Conservation (phyloP, 2,888 invertebrate species). For the Labia minor region DNA sequence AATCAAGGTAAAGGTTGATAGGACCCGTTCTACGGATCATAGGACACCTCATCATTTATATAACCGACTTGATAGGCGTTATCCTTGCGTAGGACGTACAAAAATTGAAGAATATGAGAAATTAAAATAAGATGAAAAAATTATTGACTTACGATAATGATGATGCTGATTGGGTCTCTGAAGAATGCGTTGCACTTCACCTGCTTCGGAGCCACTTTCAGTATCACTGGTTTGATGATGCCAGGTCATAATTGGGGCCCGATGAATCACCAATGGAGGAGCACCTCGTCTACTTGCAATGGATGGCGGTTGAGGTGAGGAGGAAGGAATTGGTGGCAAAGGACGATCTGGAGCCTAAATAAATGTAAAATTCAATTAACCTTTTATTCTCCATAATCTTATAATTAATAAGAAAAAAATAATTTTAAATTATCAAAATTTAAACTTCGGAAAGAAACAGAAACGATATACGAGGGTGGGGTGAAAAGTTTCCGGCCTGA, state of each 20-base stretch:
- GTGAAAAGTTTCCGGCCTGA: too few relatives aligned
- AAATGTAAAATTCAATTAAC: background rate
- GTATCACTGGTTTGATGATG: slow-evolving; percentile 38
- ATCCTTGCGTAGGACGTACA: too few relatives aligned
- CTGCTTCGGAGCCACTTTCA: slow-evolving; percentile 61
- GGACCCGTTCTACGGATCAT: too few relatives aligned
- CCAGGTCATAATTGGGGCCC: background rate
- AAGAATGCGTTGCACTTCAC: slow-evolving; percentile 56
- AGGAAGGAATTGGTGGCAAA: slow-evolving; percentile 24
- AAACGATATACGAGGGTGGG: too few relatives aligned
- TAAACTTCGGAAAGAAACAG: background rate
- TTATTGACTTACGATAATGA: too few relatives aligned
- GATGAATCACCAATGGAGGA: background rate
- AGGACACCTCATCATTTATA: too few relatives aligned
- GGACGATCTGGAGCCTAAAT: slow-evolving; percentile 26
- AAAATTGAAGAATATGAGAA: too few relatives aligned
- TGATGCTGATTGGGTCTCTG: slow-evolving; percentile 28
- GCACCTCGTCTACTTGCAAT: background rate
- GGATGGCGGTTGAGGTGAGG: background rate
- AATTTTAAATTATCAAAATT: background rate
- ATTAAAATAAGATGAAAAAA: too few relatives aligned
- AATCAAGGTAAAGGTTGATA: too few relatives aligned
- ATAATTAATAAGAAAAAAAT: background rate
- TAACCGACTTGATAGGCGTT: too few relatives aligned
- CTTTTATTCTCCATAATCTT: background rate